A percentile compares a stretch with the other conserved stretches of the same genome.
Evolutionary conservation across 2,797 vertebrate genomes (phyloP).

Genomic region (Kryptolebias ocellatus): DNA sequence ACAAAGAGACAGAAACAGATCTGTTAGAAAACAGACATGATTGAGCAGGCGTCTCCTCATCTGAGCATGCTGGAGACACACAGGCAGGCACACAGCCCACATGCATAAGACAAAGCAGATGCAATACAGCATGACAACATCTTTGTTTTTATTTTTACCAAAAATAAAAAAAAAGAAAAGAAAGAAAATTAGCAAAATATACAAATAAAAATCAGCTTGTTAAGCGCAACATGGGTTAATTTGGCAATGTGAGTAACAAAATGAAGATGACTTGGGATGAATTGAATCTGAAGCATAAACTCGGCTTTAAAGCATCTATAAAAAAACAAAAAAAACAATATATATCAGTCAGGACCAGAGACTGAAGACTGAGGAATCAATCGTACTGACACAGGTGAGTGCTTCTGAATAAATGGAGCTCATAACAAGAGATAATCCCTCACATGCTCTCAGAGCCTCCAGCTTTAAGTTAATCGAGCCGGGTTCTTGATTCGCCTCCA

Average conservation of each 20-base stretch:
- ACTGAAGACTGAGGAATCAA: conserved; percentile 31
- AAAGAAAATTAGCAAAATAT: conserved; percentile 17
- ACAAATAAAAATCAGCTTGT: conserved; percentile 15
- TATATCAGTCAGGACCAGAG: conserved; percentile 11
- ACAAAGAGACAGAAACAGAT: conserved; percentile 80
- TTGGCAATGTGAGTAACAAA: conserved; percentile 34
- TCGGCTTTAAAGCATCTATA: conserved; percentile 14
- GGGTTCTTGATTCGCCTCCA: conserved; percentile 44
- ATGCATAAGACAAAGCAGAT: conserved; percentile 58
- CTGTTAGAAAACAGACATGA: conserved; percentile 79
- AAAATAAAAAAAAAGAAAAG: conserved; percentile 8
- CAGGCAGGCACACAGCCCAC: conserved; percentile 42
- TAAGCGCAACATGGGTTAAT: conserved; percentile 53
- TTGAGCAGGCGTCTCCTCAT: conserved; percentile 71
- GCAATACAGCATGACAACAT: conserved; percentile 54
- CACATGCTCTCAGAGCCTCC: conserved; percentile 53
- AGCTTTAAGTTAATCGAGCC: conserved; percentile 69
- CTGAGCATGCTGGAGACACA: conserved; percentile 70
- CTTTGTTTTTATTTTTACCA: conserved; percentile 3
- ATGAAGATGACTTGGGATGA: conserved; percentile 51
- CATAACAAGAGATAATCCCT: conserved; percentile 69
- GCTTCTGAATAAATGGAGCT: conserved; percentile 61
- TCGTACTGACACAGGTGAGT: conserved; percentile 35
- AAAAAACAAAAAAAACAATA: conserved; percentile 10
- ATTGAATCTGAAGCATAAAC: conserved; percentile 29